Conservation (phyloP, 2,888 invertebrate genomes). For the Pyralis farinalis region DNA sequence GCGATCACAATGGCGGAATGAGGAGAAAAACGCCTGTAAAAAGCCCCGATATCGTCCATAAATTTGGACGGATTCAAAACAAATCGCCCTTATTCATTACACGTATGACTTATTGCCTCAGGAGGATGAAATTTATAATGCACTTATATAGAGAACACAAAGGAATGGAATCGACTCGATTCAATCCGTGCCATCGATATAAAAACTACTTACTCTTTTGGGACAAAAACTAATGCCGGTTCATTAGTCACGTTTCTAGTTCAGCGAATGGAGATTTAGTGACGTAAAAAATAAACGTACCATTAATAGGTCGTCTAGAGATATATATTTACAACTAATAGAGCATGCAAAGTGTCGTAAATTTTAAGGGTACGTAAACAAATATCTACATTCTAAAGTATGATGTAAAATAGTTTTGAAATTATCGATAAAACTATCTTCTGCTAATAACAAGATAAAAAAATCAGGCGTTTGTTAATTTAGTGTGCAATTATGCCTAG, state of each 20-base stretch:
- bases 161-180: conserved; percentile 45
- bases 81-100: conserved; percentile 82
- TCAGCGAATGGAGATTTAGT: conserved; percentile 34
- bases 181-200: conserved; percentile 36
- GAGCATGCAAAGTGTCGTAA: conserved; percentile 17
- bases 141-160: conserved; percentile 65
- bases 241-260: conserved; percentile 70
- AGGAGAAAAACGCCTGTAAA: conserved; percentile 75
- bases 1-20: conserved; percentile 71
- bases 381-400: background rate
- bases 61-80: conserved; percentile 79
- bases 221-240: conserved; percentile 51
- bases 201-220: conserved; percentile 46
- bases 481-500: background rate
- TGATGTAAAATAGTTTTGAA: no score
- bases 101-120: conserved; percentile 74
- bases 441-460: no score
- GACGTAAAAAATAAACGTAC: conserved; percentile 27
- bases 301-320: conserved; percentile 13
- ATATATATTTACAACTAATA: conserved; percentile 18
- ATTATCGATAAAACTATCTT: no score
- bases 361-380: conserved; percentile 16
- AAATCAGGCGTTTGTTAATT: background rate
- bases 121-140: conserved; percentile 66
- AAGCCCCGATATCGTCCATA: conserved; percentile 73